A percentile compares a stretch with the other conserved stretches of the same genome.
Conservation (phyloP, 2,888 invertebrate genomes). For the Lydus trimaculatus region DNA sequence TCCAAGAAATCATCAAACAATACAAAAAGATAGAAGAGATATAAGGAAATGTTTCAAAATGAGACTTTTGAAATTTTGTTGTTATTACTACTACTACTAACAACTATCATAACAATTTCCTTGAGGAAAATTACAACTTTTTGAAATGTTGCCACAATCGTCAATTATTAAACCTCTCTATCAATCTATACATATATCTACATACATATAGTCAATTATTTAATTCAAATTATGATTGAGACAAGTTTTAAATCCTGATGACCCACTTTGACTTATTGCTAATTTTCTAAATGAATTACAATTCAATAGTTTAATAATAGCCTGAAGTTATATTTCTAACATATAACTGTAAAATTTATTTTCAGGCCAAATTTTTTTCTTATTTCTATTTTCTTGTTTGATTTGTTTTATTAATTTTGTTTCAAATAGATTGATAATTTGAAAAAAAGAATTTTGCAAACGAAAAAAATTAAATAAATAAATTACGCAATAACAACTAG, state of each 20-base stretch:
- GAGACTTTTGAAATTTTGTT: background rate
- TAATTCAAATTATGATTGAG: slow-evolving; percentile 3
- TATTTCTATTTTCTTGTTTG: background rate
- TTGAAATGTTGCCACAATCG: background rate
- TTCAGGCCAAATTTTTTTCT: background rate
- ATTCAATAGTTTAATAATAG: background rate
- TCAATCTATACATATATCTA: background rate
- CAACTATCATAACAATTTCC: background rate
- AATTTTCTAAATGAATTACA: slow-evolving; percentile 9
- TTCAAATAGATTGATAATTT: background rate
- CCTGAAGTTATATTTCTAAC: background rate
- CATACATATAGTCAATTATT: background rate
- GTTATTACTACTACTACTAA: background rate
- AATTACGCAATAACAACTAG: background rate
- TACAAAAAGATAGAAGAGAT: background rate
- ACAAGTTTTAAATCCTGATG: slow-evolving; percentile 8
- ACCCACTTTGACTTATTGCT: slow-evolving; percentile 6
- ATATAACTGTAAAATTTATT: slow-evolving; percentile 5
- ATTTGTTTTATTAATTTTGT: background rate
- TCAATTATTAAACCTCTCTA: slow-evolving; percentile 4
- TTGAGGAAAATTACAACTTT: background rate
- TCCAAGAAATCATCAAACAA: background rate
- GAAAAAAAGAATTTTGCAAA: background rate
- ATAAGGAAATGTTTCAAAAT: background rate
- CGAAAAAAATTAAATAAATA: background rate